These are phyloP conservation scores for Tenebrio molitor DNA, from an alignment of 1,140 invertebrate species.

Conservation along the genomic window DNA sequence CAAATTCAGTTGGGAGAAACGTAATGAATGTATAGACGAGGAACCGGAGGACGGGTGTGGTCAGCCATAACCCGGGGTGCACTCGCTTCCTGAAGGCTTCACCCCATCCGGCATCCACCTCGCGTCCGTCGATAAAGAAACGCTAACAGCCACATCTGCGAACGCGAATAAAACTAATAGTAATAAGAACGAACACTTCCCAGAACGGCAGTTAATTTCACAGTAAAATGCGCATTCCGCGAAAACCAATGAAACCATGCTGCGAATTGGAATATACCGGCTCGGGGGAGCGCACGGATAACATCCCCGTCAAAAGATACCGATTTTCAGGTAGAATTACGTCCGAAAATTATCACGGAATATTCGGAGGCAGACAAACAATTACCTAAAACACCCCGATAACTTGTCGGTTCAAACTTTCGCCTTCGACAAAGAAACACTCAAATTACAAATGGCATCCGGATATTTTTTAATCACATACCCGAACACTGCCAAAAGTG, in stretches of 20 bases:
- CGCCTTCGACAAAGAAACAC: no score
- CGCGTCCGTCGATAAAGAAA: constrained; percentile 18
- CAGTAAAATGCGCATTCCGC: constrained; percentile 45
- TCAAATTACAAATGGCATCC: no score
- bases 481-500: no score
- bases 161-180: constrained; percentile 45
- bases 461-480: no score
- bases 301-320: constrained; percentile 23
- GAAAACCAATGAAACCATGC: constrained; percentile 41
- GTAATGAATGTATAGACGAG: constrained; percentile 30
- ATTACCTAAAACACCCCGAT: no score
- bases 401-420: no score
- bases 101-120: constrained; percentile 12
- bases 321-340: constrained; percentile 27
- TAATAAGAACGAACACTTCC: constrained; percentile 48
- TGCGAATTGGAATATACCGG: constrained; percentile 40
- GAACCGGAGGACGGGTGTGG: constrained; percentile 3
- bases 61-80: constrained; percentile 6
- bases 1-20: constrained; percentile 27
- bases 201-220: constrained; percentile 44
- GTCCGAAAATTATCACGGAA: constrained; percentile 8
- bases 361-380: background rate
- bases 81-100: constrained; percentile 3
- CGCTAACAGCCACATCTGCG: constrained; percentile 26
- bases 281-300: constrained; percentile 27